phyloP scores from a whole-genome alignment of 1,140 invertebrate species.

The Zaprionus davidi region DNA sequence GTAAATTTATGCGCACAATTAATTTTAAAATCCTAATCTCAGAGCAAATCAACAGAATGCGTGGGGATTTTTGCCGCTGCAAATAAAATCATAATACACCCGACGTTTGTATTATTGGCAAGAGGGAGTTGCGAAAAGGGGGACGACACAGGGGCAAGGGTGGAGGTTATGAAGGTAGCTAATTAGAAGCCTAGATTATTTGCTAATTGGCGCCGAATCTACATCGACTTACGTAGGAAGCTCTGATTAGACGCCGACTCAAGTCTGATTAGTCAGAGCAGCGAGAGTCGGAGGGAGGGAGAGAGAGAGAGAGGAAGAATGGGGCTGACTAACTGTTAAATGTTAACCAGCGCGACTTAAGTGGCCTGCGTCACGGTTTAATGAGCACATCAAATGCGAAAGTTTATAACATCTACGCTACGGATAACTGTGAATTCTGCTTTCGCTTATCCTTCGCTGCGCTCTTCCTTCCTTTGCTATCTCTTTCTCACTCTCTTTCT shows the following conservation, averaged over 20 bases:
- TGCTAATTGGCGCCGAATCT: constrained; percentile 61
- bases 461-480: neutral
- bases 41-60: constrained; percentile 47
- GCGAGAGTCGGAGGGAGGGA: constrained; percentile 18
- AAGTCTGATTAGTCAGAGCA: constrained; percentile 31
- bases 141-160: neutral
- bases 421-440: constrained; percentile 22
- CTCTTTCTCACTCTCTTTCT: neutral
- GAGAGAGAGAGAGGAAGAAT: neutral
- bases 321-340: constrained; percentile 15
- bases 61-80: constrained; percentile 31
- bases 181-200: constrained; percentile 73
- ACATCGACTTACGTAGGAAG: constrained; percentile 13
- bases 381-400: constrained; percentile 68
- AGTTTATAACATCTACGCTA: constrained; percentile 50
- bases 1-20: constrained; percentile 78
- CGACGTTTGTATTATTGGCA: constrained; percentile 50
- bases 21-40: constrained; percentile 80
- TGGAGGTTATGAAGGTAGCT: constrained; percentile 41
- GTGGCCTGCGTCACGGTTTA: constrained; percentile 62
- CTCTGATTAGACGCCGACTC: constrained; percentile 51
- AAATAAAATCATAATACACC: constrained; percentile 48
- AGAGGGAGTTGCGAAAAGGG: neutral
- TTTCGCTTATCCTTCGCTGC: neutral
- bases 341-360: constrained; percentile 60